Base-by-base conservation (phyloP, 2,888 invertebrate species). In the Pollenia amentaria region DNA sequence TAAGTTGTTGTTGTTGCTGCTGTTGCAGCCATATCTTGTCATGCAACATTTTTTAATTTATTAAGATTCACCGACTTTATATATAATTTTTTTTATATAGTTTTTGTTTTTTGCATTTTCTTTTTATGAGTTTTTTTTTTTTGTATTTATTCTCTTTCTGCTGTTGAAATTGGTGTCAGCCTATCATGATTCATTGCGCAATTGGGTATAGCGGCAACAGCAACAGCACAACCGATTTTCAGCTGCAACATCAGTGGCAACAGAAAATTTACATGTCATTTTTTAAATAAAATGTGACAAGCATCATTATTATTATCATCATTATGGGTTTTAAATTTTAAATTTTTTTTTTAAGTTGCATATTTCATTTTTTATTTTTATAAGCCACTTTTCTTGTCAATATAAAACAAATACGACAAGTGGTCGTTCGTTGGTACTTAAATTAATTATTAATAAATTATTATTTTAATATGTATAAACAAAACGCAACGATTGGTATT, bases 151-250 rank as follows among this genome's bases (percentile, higher is more conserved):
- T 65, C 18, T 42, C 53, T 64, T 57, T 64, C 65, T 78, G 57
- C 60, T 67, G 64, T 76, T 53, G 40, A 79, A 84, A 87, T 84
- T 77, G 83, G 84, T 87, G 87, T 87, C 87, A 87, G 79, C 46
- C 87, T 76, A 87, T 77, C 76, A 84, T 87, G 80, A 87, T 72
- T 84, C 83, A 80, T 80, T 87, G 80, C 79, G 82, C 86, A 86
- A 85, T 85, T 82, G 78, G 73, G 78, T 53, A 75, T 78, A 78
- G 21, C 67, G 51, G 38, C 70, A 57, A 7, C 62, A 72, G 42
- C 78, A 42, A 46, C 55, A 65, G 4, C 7, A 44, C 55, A 62
- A n/a, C 55, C 48, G 12, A 67, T 62, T 75, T 38, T 72, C 64
- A 73, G 42, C 84, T 70, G 53, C 55, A 64, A 60, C 70, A 65